Percentiles rank a stretch among this genome's conserved stretches.
Conservation (phyloP, 2,113 vertebrate species). For the Mastomys coucha region DNA sequence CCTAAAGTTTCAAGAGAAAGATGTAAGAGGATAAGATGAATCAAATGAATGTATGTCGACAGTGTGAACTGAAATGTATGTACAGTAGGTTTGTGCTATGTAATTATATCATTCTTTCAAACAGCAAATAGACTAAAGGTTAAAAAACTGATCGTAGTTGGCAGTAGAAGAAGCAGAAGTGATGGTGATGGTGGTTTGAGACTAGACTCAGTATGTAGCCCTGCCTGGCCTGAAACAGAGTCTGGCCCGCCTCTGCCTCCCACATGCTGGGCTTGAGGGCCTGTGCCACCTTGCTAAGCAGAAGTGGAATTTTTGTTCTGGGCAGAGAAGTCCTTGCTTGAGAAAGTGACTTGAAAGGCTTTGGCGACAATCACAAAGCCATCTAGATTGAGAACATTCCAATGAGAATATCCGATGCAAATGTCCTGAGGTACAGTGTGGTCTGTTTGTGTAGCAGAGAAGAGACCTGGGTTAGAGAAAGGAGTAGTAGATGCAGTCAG, state of each 20-base stretch:
- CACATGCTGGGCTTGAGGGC: background rate
- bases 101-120: background rate
- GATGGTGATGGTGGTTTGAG: background rate
- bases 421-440: background rate
- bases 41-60: background rate
- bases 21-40: background rate
- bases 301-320: background rate
- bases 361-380: background rate
- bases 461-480: background rate
- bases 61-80: background rate
- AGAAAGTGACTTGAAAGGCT: background rate
- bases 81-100: background rate
- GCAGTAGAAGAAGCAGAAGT: background rate
- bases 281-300: background rate
- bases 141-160: background rate
- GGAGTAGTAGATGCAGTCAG: background rate
- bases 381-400: background rate
- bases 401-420: background rate
- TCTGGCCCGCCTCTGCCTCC: background rate
- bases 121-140: background rate
- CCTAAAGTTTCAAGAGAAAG: background rate
- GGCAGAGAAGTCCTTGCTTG: background rate
- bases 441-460: background rate
- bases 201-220: background rate
- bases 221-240: background rate